A percentile compares a stretch with the other conserved stretches of the same genome.
Conservation (phyloP, 2,113 vertebrate species). For the Vulpes lagopus region DNA sequence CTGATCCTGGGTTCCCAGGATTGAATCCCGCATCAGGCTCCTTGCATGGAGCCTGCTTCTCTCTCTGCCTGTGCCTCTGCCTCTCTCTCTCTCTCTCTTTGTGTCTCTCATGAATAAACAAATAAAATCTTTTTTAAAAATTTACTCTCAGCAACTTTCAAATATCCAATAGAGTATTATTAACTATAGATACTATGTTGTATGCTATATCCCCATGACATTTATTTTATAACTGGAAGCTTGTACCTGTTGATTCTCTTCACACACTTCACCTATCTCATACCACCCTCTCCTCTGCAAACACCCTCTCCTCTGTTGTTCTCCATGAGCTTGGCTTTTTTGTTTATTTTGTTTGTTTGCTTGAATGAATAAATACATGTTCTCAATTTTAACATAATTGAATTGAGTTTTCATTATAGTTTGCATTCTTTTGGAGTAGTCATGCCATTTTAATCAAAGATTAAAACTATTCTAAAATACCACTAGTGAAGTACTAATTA, state of each 20-base stretch:
- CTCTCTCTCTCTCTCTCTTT: too few relatives aligned
- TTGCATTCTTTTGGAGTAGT: not conserved
- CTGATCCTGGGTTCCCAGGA: too few relatives aligned
- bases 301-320: not conserved
- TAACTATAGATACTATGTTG: not conserved
- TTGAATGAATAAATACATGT: not conserved
- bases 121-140: too few relatives aligned
- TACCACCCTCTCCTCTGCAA: not conserved
- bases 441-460: not conserved
- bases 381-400: not conserved
- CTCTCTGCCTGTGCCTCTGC: too few relatives aligned
- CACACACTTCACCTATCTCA: not conserved
- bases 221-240: not conserved
- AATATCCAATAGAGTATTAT: not conserved
- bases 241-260: not conserved
- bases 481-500: not conserved
- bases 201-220: not conserved
- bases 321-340: not conserved
- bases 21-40: too few relatives aligned
- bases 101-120: too few relatives aligned
- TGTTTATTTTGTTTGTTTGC: not conserved
- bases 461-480: not conserved
- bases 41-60: too few relatives aligned
- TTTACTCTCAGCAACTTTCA: not conserved
- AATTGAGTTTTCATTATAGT: not conserved